Evolutionary conservation across 2,888 invertebrate species (phyloP).

Genomic region (Drosophila nigritarsus): DNA sequence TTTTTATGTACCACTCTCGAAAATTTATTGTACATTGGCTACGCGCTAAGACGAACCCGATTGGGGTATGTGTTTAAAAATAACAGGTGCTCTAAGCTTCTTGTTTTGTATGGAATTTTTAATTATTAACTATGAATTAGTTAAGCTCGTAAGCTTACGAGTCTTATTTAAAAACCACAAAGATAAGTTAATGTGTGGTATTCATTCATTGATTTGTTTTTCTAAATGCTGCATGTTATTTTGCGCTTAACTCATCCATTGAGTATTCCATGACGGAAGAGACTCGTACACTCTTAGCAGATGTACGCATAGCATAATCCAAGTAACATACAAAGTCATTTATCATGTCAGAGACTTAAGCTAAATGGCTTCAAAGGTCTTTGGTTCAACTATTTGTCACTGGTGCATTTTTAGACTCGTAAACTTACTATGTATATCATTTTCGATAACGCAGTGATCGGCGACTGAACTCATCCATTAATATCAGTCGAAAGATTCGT

Average conservation of each 20-base stretch:
- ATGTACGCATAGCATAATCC: constrained; percentile 75
- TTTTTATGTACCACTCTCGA: constrained; percentile 71
- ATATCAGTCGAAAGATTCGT: constrained; percentile 29
- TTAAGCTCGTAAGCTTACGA: constrained; percentile 9
- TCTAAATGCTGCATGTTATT: constrained; percentile 7
- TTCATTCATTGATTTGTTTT: constrained; percentile 42
- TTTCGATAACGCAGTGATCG: constrained; percentile 12
- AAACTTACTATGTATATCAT: constrained; percentile 32
- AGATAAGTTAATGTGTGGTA: constrained; percentile 14
- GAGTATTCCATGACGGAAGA: constrained; percentile 69
- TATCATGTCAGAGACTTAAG: constrained; percentile 65
- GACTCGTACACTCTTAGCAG: constrained; percentile 59
- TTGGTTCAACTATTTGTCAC: constrained; percentile 72
- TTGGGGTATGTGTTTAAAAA: constrained; percentile 20
- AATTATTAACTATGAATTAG: constrained; percentile 17
- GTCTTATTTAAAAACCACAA: constrained; percentile 9
- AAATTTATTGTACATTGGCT: constrained; percentile 69
- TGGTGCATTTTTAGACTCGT: constrained; percentile 52
- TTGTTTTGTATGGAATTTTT: constrained; percentile 13
- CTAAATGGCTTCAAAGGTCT: constrained; percentile 45
- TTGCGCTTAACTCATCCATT: constrained; percentile 36
- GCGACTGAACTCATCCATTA: constrained; percentile 38
- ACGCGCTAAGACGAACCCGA: constrained; percentile 38
- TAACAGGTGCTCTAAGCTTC: constrained; percentile 59
- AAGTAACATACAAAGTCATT: constrained; percentile 71